Evolutionary conservation across 2,113 vertebrate genomes (phyloP).

Genomic region (Rhipidura dahli): DNA sequence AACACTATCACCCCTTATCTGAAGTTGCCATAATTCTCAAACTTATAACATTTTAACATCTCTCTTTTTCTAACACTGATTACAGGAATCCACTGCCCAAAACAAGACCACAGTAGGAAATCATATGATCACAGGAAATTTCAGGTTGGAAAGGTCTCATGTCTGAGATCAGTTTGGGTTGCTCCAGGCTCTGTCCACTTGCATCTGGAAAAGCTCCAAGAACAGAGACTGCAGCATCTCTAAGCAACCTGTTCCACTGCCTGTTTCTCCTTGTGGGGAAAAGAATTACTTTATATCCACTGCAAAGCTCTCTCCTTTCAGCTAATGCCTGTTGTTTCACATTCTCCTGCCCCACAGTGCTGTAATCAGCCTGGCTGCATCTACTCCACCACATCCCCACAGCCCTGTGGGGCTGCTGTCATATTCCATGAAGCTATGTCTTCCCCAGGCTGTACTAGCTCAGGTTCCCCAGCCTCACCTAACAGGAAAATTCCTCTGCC

Average conservation of each 20-base stretch:
- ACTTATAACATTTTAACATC: not conserved
- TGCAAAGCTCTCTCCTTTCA: not conserved
- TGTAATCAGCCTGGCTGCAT: not conserved
- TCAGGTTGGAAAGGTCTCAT: not conserved
- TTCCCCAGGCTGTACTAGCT: not conserved
- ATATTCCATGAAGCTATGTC: not conserved
- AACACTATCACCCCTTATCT: not conserved
- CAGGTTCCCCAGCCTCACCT: not conserved
- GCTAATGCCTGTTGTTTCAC: not conserved
- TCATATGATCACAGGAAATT: not conserved
- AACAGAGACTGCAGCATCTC: not conserved
- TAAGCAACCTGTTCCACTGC: not conserved
- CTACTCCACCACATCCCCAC: not conserved
- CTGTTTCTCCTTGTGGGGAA: not conserved
- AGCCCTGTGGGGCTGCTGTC: not conserved
- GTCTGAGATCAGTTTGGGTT: not conserved
- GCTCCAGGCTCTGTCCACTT: not conserved
- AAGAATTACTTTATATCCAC: not conserved
- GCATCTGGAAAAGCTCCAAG: not conserved
- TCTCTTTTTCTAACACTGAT: not conserved
- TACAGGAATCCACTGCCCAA: not conserved
- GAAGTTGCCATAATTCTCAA: not conserved
- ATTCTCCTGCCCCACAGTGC: not conserved
- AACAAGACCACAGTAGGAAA: fast-evolving
- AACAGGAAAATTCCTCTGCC: not conserved